Evolutionary conservation across 1,140 invertebrate genomes (phyloP), one percentile per base, ranked within the genome.

Genomic region (Tenebrio molitor): DNA sequence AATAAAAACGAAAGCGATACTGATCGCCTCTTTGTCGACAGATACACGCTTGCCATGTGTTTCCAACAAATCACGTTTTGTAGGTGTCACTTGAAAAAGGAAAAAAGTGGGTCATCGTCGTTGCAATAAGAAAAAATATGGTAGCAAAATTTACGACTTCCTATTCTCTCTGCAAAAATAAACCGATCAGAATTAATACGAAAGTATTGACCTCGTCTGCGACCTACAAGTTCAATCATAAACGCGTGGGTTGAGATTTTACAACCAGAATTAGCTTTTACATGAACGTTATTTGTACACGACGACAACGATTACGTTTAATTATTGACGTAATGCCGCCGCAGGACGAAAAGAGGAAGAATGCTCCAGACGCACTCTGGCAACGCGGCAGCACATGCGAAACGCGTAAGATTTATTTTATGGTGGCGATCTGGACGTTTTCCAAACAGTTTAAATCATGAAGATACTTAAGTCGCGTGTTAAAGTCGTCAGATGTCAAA

Each of bases 161-260:
- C 50, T 53, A 53, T 53, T n/a, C 2, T 53, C 12, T 5, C 19
- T 16, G 3, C 5, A 8, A 6, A 44, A 44, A 44, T 44, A 44
- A 44, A 50, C 17, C 12, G 50, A 25, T 58, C 50, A 29, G 50
- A 10, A 58, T 29, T 29, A 73, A 76, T 75, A 75, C 74, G 74
- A 77, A 77, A 72, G 77, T 75, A 66, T 74, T 75, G 77, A 78
- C 77, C 77, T 78, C 77, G 77, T 78, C 77, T 78, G 74, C 77
- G 76, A 76, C 77, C 77, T 74, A 78, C 77, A 74, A 73, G 77
- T 78, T 78, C 73, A 77, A 71, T 75, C 50, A 36, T 17, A 65
- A 44, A 62, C 70, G 72, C 76, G 77, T 78, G 69, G 77, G 77
- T 29, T 46, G 65, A 12, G 65, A 25, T 25, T 69, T 69, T 46